These are phyloP conservation scores for Masnerella sp. DNA, from an alignment of 2,888 invertebrate species.

Conservation along the genomic window DNA sequence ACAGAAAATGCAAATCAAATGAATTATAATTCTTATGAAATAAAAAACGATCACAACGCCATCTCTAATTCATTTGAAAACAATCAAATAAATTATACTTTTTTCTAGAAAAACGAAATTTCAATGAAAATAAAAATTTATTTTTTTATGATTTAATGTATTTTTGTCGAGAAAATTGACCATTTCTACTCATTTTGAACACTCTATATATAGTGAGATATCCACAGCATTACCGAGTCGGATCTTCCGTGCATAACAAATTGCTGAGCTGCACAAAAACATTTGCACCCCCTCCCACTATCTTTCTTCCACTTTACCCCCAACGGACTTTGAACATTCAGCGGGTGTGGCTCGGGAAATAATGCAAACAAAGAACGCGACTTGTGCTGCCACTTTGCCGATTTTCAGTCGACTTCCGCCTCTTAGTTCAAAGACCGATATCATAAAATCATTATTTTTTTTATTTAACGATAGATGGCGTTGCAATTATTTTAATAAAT, in stretches of 20 bases:
- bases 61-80: too few relatives aligned
- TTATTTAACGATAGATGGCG: background rate
- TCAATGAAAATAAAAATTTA: too few relatives aligned
- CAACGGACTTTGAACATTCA: constrained; percentile 43
- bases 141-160: too few relatives aligned
- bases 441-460: constrained; percentile 5
- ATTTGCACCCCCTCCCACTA: constrained; percentile 17
- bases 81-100: too few relatives aligned
- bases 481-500: constrained; percentile 30
- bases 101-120: too few relatives aligned
- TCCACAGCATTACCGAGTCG: constrained; percentile 42
- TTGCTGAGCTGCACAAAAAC: constrained; percentile 52
- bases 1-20: too few relatives aligned
- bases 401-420: constrained; percentile 24
- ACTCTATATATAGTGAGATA: too few relatives aligned
- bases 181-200: too few relatives aligned
- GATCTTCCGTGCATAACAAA: constrained; percentile 54
- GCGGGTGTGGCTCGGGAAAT: constrained; percentile 43
- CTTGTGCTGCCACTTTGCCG: constrained; percentile 35
- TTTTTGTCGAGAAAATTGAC: too few relatives aligned
- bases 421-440: constrained; percentile 26
- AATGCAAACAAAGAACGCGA: constrained; percentile 45
- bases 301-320: too few relatives aligned
- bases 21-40: too few relatives aligned
- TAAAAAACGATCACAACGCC: too few relatives aligned